Evolutionary conservation across 2,888 invertebrate species (phyloP), one percentile per base, ranked within the genome.

Genomic region (Leptogaster cylindrica): DNA sequence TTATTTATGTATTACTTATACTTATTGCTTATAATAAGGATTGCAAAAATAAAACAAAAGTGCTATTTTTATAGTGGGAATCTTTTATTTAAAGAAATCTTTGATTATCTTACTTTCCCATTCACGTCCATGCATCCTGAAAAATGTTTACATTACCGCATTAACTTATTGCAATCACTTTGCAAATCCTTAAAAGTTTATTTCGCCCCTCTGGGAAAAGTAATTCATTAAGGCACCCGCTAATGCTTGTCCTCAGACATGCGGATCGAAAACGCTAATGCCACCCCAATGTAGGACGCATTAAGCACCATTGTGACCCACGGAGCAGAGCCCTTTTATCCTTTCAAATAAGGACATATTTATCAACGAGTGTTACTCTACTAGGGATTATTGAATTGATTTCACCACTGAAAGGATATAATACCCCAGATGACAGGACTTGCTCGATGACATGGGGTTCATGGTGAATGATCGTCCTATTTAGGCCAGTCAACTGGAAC

Each of bases 331-430:
- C 23, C 52, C 33, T 52, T 52, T 52, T 33, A 39, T 27, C 58
- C 41, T 55, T 58, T 20, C n/a, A 58, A 39, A 58, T 12, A 58
- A 23, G 39, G 33, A 68, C 55, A 65, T 65, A 65, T 68, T 65
- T 55, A 65, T 65, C 52, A 65, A 65, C 58, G 58, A 58, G 48
- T 39, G 39, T 46, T 48, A 55, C 58, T 58, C 65, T 27, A 63
- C 39, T 52, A 39, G 55, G 48, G 65, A 68, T 68, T 68, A 68
- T 68, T 68, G 65, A 68, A 68, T 68, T 68, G 68, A 68, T 68
- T 65, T 55, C 58, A 58, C 27, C 36, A 18, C 58, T 16, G 41
- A 16, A n/a, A 12, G 41, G 23, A 23, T 6, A 39, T 7, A 58
- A 36, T 58, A 36, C 25, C 16, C 58, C 58, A 58, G 41, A 36